Evolutionary conservation across 2,797 vertebrate species (phyloP), one percentile per base, ranked within the genome.

Genomic region (Remorina albescens): DNA sequence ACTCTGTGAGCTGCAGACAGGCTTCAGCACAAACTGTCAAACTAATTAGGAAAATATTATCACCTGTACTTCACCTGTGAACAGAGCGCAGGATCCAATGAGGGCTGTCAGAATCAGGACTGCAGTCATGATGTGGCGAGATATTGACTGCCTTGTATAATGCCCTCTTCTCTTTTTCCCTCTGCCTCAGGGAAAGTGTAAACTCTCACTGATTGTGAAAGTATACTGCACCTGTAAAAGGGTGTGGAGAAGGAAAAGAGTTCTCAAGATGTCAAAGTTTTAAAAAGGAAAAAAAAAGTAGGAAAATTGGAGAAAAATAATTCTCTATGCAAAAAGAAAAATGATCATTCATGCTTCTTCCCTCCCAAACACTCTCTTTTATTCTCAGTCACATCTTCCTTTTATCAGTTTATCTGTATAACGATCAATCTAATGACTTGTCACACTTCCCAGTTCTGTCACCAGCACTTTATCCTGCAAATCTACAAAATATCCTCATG

Each of bases 41-140:
- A 50, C 16, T 2, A 18, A 5, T 25, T 41, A 12, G 19, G 18
- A 57, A 54, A 36, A 26, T 5, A 46, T 50, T 5, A 36, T 10
- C 3, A 54, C 1, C 8, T 47, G 9, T 32, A 57, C 18, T 50
- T 80, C 83, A 93, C 92, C 91, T 86, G 82, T 66, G 41, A 78
- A 69, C 2, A 58, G 63, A 62, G 34, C 0, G 32, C 69, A 79
- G 68, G 50, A 63, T 77, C 71, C 86, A 56, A 81, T 13, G 18
- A 89, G 46, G 28, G 58, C 66, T 0, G 73, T 66, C 34, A 90
- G 67, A 60, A 86, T 36, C 51, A 91, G 47, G 36, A 84, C 34
- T 6, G 64, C 67, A 64, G 44, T 61, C 91, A 92, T 93, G 85
- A 81, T 89, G 83, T 57, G 28, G 39, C 53, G 53, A 75, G 80